phyloP scores from a whole-genome alignment of 2,797 vertebrate species.

The Gymnothorax reevesii region DNA sequence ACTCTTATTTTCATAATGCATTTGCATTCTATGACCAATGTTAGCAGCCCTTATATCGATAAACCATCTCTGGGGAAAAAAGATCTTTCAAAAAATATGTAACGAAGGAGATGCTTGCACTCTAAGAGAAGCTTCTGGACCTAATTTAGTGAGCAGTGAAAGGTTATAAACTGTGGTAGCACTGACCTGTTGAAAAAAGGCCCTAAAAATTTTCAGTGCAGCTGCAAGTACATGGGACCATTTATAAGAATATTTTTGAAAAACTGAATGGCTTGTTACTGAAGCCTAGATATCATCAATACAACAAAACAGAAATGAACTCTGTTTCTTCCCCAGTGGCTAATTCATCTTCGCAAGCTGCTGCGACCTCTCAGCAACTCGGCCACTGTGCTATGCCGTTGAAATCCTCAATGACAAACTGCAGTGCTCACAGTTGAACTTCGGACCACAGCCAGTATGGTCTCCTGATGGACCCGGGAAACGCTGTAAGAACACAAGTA shows the following conservation, averaged over 20 bases:
- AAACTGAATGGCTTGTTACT: neutral
- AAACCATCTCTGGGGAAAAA: neutral
- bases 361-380: neutral
- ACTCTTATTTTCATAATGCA: neutral
- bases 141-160: neutral
- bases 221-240: conserved; percentile 54
- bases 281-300: neutral
- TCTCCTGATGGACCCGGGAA: conserved; percentile 15
- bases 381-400: conserved; percentile 36
- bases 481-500: conserved; percentile 18
- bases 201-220: conserved; percentile 51
- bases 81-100: neutral
- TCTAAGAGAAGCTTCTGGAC: neutral
- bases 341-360: neutral
- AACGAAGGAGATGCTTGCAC: neutral
- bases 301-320: neutral
- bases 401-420: conserved; percentile 20
- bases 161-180: conserved; percentile 45
- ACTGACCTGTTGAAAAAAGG: conserved; percentile 56
- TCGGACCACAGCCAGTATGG: conserved; percentile 22
- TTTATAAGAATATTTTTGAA: conserved; percentile 9
- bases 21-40: neutral
- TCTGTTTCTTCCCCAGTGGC: neutral
- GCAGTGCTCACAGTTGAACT: conserved; percentile 47
- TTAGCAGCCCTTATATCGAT: neutral